A percentile compares a stretch with the other conserved stretches of the same genome.
Evolutionary conservation across 1,140 invertebrate genomes (phyloP).

Genomic region (Caerostris darwini): DNA sequence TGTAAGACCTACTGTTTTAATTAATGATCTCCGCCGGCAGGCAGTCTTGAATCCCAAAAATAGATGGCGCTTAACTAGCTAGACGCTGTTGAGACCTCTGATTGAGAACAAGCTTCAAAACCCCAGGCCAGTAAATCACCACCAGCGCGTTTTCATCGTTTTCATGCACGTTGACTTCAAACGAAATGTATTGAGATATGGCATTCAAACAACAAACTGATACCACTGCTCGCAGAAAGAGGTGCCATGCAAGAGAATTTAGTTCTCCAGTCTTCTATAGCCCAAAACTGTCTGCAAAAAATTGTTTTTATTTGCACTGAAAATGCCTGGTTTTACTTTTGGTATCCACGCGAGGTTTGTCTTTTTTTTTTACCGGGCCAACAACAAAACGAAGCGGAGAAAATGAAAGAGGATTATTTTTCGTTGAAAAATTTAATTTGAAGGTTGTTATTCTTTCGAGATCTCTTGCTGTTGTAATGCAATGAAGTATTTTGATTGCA

Average conservation of each 20-base stretch:
- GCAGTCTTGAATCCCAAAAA: no score
- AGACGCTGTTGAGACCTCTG: no score
- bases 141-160: not conserved
- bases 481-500: no score
- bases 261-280: not conserved
- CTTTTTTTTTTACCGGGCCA: not conserved
- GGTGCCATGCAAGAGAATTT: not conserved
- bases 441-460: no score
- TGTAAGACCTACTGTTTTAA: no score
- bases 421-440: no score
- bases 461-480: no score
- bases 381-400: not conserved
- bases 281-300: not conserved
- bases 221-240: not conserved
- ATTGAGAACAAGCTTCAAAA: not conserved
- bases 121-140: not conserved
- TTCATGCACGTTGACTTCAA: not conserved
- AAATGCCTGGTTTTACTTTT: not conserved
- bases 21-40: no score
- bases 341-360: not conserved
- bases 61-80: no score
- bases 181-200: not conserved
- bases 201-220: not conserved
- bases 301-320: not conserved
- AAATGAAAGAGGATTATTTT: not conserved